phyloP scores from a whole-genome alignment of 2,888 invertebrate genomes.

The Oxyteleia sp. region DNA sequence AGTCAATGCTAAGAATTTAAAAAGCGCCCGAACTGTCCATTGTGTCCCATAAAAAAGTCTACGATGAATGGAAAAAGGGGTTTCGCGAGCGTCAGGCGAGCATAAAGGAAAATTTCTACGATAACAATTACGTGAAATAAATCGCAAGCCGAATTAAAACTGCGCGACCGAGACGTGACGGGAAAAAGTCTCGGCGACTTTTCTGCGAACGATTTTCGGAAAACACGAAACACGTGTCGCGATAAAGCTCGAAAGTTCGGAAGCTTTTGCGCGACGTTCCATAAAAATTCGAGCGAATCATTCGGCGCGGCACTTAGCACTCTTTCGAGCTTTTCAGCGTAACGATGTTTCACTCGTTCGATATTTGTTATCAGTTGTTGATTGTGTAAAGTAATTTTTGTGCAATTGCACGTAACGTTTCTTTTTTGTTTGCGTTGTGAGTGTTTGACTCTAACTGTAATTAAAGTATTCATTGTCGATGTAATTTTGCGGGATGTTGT shows the following conservation, averaged over 20 bases:
- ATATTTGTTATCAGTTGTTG: not conserved
- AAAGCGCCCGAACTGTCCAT: slow-evolving; percentile 3
- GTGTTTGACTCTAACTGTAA: not conserved
- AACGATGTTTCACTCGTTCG: not conserved
- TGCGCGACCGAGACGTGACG: too few species aligned
- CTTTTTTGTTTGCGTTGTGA: not conserved
- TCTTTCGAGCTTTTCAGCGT: not conserved
- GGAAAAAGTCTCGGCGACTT: too few species aligned
- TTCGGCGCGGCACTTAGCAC: not conserved
- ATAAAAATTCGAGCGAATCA: not conserved
- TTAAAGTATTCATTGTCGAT: too few species aligned
- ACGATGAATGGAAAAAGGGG: not conserved
- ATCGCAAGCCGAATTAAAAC: not conserved
- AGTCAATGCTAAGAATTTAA: slow-evolving; percentile 2
- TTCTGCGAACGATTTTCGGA: too few species aligned
- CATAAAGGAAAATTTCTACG: not conserved
- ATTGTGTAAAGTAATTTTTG: not conserved
- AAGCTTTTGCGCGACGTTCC: not conserved
- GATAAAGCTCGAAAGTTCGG: too few species aligned
- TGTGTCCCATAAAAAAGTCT: not conserved
- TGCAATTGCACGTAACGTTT: not conserved
- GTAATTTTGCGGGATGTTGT: too few species aligned
- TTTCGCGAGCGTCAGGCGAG: not conserved
- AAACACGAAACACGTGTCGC: too few species aligned
- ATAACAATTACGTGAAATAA: not conserved